Base-by-base conservation (phyloP, 2,797 vertebrate species). In the Phrynocephalus forsythii region DNA sequence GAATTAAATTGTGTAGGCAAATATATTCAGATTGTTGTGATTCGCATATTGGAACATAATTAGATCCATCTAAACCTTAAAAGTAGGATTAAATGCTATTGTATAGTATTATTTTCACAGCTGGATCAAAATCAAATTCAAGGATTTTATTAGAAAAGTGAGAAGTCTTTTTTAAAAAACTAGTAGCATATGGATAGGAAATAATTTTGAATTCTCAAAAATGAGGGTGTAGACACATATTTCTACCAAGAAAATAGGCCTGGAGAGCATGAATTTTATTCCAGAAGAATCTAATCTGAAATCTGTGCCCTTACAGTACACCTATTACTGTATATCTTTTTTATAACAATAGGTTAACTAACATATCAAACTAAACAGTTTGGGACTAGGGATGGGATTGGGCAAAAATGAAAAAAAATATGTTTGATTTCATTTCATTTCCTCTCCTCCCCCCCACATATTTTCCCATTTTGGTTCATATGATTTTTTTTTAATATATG, bases 91-190 rank as follows among this genome's bases (percentile, higher is more conserved):
- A 84, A 63, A 63, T 67, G 24, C 13, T 75, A 15, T 28, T 20
- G 33, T 33, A 85, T 77, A 20, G 77, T 44, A n/a, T 67, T 77
- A 85, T 85, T 77, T 85, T 85, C 83, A 85, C 73, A 85, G 56
- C 63, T 85, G 75, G 56, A 66, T 13, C 38, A 84, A 75, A 66
- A 84, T 18, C 30, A 84, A 48, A 73, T 85, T 33, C 78, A 20
- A 20, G n/a, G 44, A 85, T 78, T 85, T 52, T 68, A 68, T 20
- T 50, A 68, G 75, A n/a, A 38, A 85, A 78, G 22, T 66, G 33
- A 26, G 28, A 33, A 50, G 38, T 3, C 33, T 85, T 83, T 73
- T 52, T 6, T 75, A 50, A 85, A 78, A 50, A 85, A 77, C 38
- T 85, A 50, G 10, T 50, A 28, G 18, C 67, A 18, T 85, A n/a